Conservation (phyloP, 2,797 vertebrate genomes). For the Pangasius krempfi region DNA sequence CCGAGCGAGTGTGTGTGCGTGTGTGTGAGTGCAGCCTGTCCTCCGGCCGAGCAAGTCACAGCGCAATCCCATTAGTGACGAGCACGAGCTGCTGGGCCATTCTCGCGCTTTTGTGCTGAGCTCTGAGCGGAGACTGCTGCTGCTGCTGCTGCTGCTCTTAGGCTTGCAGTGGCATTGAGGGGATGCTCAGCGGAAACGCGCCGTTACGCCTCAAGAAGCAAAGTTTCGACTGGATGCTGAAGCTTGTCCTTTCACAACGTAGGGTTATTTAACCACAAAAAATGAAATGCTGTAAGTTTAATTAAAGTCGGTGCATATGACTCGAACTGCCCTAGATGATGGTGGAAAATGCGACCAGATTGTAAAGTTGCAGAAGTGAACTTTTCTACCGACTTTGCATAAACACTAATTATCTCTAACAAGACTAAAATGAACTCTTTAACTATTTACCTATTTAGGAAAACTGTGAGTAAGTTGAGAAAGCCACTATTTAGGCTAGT, state of each 20-base stretch:
- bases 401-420: neutral
- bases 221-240: constrained; percentile 22
- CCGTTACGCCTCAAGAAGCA: constrained; percentile 2
- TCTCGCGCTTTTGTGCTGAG: constrained; percentile 75
- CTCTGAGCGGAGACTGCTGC: constrained; percentile 56
- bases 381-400: neutral
- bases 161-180: constrained; percentile 6
- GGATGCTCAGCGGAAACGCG: constrained; percentile 22
- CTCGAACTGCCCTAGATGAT: neutral
- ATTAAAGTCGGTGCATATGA: neutral
- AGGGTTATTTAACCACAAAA: neutral
- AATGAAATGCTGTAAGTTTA: neutral
- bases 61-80: constrained; percentile 86
- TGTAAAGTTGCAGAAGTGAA: neutral
- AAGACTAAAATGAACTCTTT: neutral
- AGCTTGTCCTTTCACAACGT: neutral
- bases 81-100: constrained; percentile 64
- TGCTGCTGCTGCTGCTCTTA: constrained; percentile 25
- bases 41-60: constrained; percentile 79
- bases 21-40: constrained; percentile 70
- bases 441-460: neutral
- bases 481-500: neutral
- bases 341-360: neutral
- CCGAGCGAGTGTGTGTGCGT: constrained; percentile 70
- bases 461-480: neutral